Evolutionary conservation across 2,888 invertebrate species (phyloP), one percentile per base, ranked within the genome.

Genomic region (Cephus pygmeus): DNA sequence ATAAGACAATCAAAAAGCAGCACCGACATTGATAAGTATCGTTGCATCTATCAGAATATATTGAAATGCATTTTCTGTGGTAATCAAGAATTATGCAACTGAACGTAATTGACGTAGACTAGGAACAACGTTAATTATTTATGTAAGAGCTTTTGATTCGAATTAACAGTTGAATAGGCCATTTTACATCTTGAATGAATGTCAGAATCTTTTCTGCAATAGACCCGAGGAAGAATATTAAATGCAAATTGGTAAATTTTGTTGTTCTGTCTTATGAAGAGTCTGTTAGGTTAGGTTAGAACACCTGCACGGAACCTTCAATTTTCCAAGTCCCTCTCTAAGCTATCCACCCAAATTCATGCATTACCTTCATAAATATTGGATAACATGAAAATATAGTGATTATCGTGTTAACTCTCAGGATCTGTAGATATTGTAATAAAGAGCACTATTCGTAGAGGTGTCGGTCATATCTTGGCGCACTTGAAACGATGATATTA

Each of bases 401-500:
- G 56, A 56, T 9, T 2, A 23, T 56, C 56, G 9, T 15, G 23
- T 56, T 56, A 56, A 56, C 56, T 23, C 56, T 23, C 9, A 1
- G 23, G 23, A 56, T 56, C 15, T 23, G 23, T 69, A 71, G 9
- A 23, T 56, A 56, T 23, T 56, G 23, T 56, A 56, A 23, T 9
- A 56, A 56, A 56, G 56, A 9, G 9, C 6, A 23, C 9, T 56
- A 23, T 56, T 56, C 23, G 56, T 23, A 56, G 56, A 56, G 23
- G 56, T 56, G 56, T 56, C 56, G 56, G 56, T 56, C 56, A 71
- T 71, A 71, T 71, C 71, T 31, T 34, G 71, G 78, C 79, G 76
- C 34, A 75, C 79, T 77, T 81, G 76, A 77, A 81, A 80, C 80
- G 83, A 80, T 85, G 85, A 85, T 83, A 85, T 84, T 84, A 85